Evolutionary conservation across 2,797 vertebrate genomes (phyloP), one percentile per base, ranked within the genome.

Genomic region (Phrynocephalus forsythii): DNA sequence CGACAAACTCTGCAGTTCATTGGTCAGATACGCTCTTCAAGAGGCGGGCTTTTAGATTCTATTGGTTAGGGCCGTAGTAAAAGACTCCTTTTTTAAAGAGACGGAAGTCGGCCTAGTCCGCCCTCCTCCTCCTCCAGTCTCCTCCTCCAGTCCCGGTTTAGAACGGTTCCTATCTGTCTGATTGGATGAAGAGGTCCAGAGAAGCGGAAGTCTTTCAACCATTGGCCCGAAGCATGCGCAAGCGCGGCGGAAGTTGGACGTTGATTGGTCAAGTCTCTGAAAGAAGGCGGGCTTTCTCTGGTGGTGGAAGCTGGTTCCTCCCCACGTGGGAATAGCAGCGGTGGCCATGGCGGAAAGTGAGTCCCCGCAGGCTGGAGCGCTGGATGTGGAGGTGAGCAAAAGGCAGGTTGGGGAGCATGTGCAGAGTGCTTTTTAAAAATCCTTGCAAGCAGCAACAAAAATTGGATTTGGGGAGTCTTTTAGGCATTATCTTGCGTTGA

Each of bases 341-440:
- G 20, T 52, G 75, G 63, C 10, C 38, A 69, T 79, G 87, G 87
- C 83, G 83, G 87, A 72, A 6, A 6, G 1, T 15, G 3, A 7
- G 3, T 1, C 56, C 18, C 18, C 0, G 11, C 0, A 18, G 18
- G 10, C 28, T 9, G 82, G 50, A 6, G 15, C 48, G 7, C 10
- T 5, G 60, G 87, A n/a, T 2, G 26, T 52, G 69, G 28, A 2
- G 83, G 87, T 88, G 24, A 85, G 87, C 15, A 24, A 71, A 7
- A 1, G 9, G 26, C 3, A 13, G 6, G 16, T 10, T 2, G 3
- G 56, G 69, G 48, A 22, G 18, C 3, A 15, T 48, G 2, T 16
- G 28, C 56, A 26, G 60, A 63, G 30, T 44, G 66, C 71, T 33
- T 38, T 63, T 38, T 38, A 2, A 56, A 56, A 56, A 56, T 63